phyloP scores from a whole-genome alignment of 2,113 vertebrate genomes.

The Urocynchramus pylzowi region DNA sequence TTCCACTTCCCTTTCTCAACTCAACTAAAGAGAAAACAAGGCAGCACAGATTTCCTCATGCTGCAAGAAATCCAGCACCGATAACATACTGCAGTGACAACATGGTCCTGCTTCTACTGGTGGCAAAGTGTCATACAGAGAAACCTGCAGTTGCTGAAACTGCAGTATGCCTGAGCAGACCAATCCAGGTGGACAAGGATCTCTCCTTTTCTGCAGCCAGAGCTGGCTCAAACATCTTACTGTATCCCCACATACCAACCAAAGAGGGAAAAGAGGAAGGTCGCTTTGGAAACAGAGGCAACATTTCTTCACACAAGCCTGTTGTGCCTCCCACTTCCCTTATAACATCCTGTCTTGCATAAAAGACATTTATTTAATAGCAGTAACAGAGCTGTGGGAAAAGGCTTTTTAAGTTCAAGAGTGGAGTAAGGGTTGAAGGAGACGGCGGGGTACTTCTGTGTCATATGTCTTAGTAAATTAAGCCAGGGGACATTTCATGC shows the following conservation, averaged over 20 bases:
- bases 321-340: neutral
- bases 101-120: accelerated
- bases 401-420: neutral
- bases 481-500: neutral
- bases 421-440: neutral
- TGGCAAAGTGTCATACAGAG: neutral
- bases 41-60: neutral
- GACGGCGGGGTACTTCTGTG: accelerated
- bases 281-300: neutral
- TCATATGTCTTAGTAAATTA: neutral
- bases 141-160: neutral
- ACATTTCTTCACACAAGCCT: neutral
- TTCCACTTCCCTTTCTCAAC: neutral
- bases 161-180: neutral
- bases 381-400: neutral
- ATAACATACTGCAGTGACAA: neutral
- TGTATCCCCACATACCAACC: neutral
- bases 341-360: neutral
- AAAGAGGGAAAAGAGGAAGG: neutral
- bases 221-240: neutral
- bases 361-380: neutral
- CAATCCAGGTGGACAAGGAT: neutral
- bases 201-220: neutral
- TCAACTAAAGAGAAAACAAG: neutral
- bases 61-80: neutral